A percentile compares a stretch with the other conserved stretches of the same genome.
These are phyloP conservation scores for Psilopsiagon aymara DNA, from an alignment of 2,113 vertebrate genomes.

Conservation along the genomic window DNA sequence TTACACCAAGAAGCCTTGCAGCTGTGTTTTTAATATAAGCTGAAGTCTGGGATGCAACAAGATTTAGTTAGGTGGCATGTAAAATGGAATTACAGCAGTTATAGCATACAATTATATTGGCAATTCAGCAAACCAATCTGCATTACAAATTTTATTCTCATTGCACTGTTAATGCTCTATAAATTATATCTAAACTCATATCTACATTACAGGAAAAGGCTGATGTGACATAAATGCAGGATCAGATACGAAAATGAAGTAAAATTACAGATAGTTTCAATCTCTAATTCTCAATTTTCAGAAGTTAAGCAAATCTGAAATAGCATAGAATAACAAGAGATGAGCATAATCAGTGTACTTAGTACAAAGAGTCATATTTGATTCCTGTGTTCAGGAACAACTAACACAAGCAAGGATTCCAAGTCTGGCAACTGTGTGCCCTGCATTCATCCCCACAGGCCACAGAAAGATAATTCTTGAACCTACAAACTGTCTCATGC, in stretches of 20 bases:
- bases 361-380: not conserved
- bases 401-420: slow-evolving; percentile 33
- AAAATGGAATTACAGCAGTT: not conserved
- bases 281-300: not conserved
- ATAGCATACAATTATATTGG: not conserved
- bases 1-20: not conserved
- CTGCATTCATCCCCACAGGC: slow-evolving; percentile 49
- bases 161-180: not conserved
- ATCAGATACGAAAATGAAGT: not conserved
- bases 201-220: not conserved
- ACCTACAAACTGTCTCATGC: slow-evolving; percentile 73
- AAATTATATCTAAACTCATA: not conserved
- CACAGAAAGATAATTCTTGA: slow-evolving; percentile 75
- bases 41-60: not conserved
- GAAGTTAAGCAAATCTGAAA: slow-evolving; percentile 5
- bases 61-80: slow-evolving; percentile 10
- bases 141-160: not conserved
- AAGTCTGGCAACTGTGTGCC: slow-evolving; percentile 36
- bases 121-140: not conserved
- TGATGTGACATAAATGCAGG: not conserved
- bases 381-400: slow-evolving; percentile 49
- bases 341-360: not conserved
- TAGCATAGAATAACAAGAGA: not conserved
- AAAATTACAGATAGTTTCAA: not conserved
- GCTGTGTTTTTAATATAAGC: slow-evolving; percentile 49